A percentile compares a stretch with the other conserved stretches of the same genome.
Evolutionary conservation across 2,797 vertebrate species (phyloP).

Genomic region (Chelidonichthys spinosus): DNA sequence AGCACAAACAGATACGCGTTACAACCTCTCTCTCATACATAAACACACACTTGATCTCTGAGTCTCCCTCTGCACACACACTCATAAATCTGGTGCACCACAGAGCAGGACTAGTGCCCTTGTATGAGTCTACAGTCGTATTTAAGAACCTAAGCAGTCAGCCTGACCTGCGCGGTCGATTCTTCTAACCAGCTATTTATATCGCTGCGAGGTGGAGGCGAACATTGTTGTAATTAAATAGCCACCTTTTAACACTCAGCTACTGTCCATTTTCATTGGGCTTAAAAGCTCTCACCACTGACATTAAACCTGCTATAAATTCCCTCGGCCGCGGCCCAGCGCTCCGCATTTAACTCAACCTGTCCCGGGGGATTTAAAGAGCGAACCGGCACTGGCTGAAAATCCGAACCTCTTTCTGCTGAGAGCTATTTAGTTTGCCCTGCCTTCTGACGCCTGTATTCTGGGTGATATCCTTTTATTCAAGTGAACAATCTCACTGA

Average conservation of each 20-base stretch:
- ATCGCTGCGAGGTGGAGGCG: conserved; percentile 20
- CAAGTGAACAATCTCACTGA: neutral
- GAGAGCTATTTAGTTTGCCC: conserved; percentile 21
- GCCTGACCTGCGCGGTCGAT: conserved; percentile 41
- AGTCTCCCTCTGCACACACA: conserved; percentile 7
- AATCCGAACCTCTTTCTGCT: conserved; percentile 42
- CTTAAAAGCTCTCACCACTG: conserved; percentile 69
- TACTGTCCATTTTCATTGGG: conserved; percentile 65
- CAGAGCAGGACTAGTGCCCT: conserved; percentile 10
- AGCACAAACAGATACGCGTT: neutral
- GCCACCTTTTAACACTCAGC: conserved; percentile 62
- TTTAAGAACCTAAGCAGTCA: conserved; percentile 31
- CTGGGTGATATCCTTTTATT: conserved; percentile 12
- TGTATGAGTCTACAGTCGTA: conserved; percentile 41
- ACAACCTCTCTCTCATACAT: neutral
- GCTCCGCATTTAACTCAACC: conserved; percentile 55
- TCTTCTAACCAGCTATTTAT: conserved; percentile 60
- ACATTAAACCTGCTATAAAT: conserved; percentile 67
- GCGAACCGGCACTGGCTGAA: conserved; percentile 35
- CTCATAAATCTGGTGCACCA: conserved; percentile 42
- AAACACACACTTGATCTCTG: conserved; percentile 15
- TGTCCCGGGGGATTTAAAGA: conserved; percentile 52
- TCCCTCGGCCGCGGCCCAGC: conserved; percentile 37
- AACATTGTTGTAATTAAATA: conserved; percentile 67
- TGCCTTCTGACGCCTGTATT: neutral